Percentiles rank a stretch among this genome's conserved stretches.
These are phyloP conservation scores for Salvelinus fontinalis DNA, from an alignment of 2,113 vertebrate species.

Conservation along the genomic window DNA sequence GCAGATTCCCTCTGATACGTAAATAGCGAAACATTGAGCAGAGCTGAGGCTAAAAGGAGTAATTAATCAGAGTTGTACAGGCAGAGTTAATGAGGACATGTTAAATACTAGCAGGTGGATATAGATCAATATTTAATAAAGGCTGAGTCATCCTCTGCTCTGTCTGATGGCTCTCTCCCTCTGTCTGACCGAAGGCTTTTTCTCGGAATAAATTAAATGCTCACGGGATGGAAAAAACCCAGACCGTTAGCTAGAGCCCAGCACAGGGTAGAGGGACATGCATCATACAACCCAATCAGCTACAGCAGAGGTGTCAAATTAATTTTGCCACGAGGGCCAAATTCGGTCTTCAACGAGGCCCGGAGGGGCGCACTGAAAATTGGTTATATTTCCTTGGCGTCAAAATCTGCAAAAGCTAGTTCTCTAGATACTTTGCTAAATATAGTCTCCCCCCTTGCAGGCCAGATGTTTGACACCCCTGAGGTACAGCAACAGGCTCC, in stretches of 20 bases:
- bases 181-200: constrained; percentile 31
- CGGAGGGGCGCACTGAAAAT: too few relatives aligned
- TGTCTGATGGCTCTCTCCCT: constrained; percentile 19
- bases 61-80: constrained; percentile 50
- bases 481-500: too few relatives aligned
- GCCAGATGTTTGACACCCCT: too few relatives aligned
- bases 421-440: too few relatives aligned
- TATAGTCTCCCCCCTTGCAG: too few relatives aligned
- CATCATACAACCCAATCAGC: too few relatives aligned
- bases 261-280: not conserved
- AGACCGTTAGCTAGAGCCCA: not conserved
- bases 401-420: too few relatives aligned
- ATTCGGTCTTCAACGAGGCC: too few relatives aligned
- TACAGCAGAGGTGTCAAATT: too few relatives aligned
- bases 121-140: constrained; percentile 76
- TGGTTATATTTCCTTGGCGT: too few relatives aligned
- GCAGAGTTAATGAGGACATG: constrained; percentile 68
- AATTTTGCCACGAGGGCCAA: too few relatives aligned
- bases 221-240: not conserved
- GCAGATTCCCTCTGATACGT: constrained; percentile 67
- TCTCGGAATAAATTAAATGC: not conserved
- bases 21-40: constrained; percentile 42
- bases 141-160: constrained; percentile 62
- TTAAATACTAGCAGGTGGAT: constrained; percentile 67
- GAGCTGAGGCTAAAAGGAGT: constrained; percentile 54